Conservation (phyloP, 2,797 vertebrate species). For the Margarornis squamiger region DNA sequence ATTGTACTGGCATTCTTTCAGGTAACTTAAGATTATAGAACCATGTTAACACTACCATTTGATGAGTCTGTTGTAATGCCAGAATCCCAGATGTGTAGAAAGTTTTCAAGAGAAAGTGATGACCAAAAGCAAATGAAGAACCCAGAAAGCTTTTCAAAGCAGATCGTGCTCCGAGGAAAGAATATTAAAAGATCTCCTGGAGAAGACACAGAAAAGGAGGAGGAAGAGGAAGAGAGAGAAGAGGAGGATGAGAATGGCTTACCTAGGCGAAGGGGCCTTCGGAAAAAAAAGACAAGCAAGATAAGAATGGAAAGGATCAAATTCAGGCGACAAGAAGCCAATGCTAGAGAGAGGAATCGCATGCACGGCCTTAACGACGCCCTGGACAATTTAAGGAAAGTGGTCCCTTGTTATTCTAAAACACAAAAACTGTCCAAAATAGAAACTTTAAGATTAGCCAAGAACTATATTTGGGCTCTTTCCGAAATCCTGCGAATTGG, state of each 20-base stretch:
- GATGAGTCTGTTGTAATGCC: constrained; percentile 94
- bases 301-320: constrained; percentile 88
- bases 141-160: constrained; percentile 81
- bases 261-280: constrained; percentile 87
- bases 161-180: constrained; percentile 79
- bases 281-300: constrained; percentile 91
- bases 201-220: constrained; percentile 84
- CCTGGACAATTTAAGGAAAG: constrained; percentile 96
- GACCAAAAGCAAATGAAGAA: constrained; percentile 85
- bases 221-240: constrained; percentile 85
- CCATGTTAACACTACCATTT: constrained; percentile 96
- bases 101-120: constrained; percentile 88
- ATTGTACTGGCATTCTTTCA: constrained; percentile 78
- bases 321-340: constrained; percentile 92
- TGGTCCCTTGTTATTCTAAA: constrained; percentile 98
- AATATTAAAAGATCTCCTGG: constrained; percentile 83
- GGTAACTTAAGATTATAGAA: constrained; percentile 79
- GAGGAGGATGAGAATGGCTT: constrained; percentile 89
- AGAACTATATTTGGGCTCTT: constrained; percentile 99
- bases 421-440: constrained; percentile 99
- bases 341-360: constrained; percentile 91
- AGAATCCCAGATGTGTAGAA: constrained; percentile 91
- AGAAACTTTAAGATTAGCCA: constrained; percentile 95
- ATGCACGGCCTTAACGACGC: constrained; percentile 97
- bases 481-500: constrained; percentile 96